Evolutionary conservation across 2,888 invertebrate species (phyloP).

Genomic region (Torymus auratus): DNA sequence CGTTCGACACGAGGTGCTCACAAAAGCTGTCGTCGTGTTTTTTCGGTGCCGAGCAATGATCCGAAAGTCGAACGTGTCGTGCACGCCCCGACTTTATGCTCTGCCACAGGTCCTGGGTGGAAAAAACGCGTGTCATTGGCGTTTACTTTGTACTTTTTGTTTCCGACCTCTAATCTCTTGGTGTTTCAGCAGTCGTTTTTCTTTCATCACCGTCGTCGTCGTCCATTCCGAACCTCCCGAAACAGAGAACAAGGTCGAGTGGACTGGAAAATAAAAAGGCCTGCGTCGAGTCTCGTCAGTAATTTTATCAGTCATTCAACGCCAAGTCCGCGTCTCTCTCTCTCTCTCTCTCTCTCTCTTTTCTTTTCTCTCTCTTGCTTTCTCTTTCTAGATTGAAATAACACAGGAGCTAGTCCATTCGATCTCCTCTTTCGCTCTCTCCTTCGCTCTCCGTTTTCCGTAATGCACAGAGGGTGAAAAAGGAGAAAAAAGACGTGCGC

Average conservation of each 20-base stretch:
- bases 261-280: conserved; percentile 32
- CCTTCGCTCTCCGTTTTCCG: not conserved
- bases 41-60: not conserved
- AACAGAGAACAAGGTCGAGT: conserved; percentile 21
- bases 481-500: not conserved
- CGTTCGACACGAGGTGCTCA: not conserved
- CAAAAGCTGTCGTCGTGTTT: too few relatives aligned
- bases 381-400: conserved; percentile 46
- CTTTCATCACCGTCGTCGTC: not conserved
- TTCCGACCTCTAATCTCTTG: conserved; percentile 10
- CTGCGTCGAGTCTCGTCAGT: conserved; percentile 53
- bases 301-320: conserved; percentile 57
- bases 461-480: conserved; percentile 14
- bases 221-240: not conserved
- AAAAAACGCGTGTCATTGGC: conserved; percentile 19
- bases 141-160: conserved; percentile 22
- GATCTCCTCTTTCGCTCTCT: not conserved
- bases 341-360: conserved; percentile 11
- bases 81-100: not conserved
- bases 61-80: conserved; percentile 32
- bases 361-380: not conserved
- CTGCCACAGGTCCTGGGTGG: conserved; percentile 17
- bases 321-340: not conserved
- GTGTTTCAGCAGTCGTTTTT: conserved; percentile 12
- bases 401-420: conserved; percentile 40